phyloP scores from a whole-genome alignment of 2,888 invertebrate species.

The Trichacis sp. region DNA sequence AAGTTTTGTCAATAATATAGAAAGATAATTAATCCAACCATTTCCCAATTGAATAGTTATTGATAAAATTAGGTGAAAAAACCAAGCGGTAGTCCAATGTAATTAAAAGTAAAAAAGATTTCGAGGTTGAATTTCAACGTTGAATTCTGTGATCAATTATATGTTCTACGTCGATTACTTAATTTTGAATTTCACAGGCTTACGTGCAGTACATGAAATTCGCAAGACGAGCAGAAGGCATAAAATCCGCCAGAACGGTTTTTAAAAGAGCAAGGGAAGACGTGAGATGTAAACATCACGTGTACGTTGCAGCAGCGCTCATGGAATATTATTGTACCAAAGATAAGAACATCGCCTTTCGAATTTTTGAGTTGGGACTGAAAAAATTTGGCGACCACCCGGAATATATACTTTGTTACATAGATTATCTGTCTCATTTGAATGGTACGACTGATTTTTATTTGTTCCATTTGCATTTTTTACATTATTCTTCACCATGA shows the following conservation, averaged over 20 bases:
- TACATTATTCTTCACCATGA: too few relatives aligned
- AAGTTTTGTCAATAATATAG: too few relatives aligned
- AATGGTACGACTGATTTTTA: conserved; percentile 86
- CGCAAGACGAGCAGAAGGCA: conserved; percentile 95
- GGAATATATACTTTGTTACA: conserved; percentile 94
- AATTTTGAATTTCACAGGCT: conserved; percentile 72
- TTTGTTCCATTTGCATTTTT: too few relatives aligned
- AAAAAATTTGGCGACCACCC: conserved; percentile 97
- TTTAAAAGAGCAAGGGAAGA: conserved; percentile 97
- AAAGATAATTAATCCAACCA: too few relatives aligned
- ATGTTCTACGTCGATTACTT: too few relatives aligned
- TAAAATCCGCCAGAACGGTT: conserved; percentile 93
- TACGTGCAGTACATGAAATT: conserved; percentile 99
- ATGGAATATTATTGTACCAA: conserved; percentile 99
- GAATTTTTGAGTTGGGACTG: conserved; percentile 96
- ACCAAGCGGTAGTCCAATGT: too few relatives aligned
- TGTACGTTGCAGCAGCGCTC: conserved; percentile 95
- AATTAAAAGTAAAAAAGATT: too few relatives aligned
- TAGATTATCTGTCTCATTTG: conserved; percentile 96
- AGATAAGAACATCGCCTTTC: conserved; percentile 95
- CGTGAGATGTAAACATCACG: conserved; percentile 83
- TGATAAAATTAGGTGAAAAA: too few relatives aligned
- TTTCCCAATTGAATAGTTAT: too few relatives aligned
- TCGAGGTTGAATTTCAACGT: too few relatives aligned
- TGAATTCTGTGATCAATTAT: too few relatives aligned